phyloP scores from a whole-genome alignment of 2,113 vertebrate genomes.

The Coryphaenoides rupestris region DNA sequence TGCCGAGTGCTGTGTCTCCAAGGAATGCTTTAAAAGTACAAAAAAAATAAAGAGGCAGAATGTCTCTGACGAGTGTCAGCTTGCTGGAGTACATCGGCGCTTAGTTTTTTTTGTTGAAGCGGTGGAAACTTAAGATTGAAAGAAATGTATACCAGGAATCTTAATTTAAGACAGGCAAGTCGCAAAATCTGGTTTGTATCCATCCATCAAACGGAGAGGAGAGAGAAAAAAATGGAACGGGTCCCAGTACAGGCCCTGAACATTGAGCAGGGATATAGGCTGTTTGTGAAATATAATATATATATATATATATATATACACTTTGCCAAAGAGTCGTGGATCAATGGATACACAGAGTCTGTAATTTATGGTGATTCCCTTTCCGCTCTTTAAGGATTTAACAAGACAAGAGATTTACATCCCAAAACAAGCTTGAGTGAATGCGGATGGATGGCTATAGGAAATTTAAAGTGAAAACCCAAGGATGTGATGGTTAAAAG shows the following conservation, averaged over 20 bases:
- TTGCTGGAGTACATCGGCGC: slow-evolving; percentile 26
- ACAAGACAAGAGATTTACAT: slow-evolving; percentile 51
- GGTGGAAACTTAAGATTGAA: slow-evolving; percentile 45
- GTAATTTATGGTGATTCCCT: slow-evolving; percentile 45
- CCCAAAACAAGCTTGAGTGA: background rate
- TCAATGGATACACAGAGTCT: slow-evolving; percentile 29
- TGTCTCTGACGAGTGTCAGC: slow-evolving; percentile 30
- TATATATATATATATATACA: too few relatives aligned
- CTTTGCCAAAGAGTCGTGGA: slow-evolving; percentile 35
- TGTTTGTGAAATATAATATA: slow-evolving; percentile 48
- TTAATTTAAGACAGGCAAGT: slow-evolving; percentile 55
- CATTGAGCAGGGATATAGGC: slow-evolving; percentile 37
- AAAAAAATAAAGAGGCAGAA: slow-evolving; percentile 8
- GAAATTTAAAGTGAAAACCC: slow-evolving; percentile 12
- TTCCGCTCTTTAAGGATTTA: slow-evolving; percentile 34
- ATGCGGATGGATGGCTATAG: too few relatives aligned
- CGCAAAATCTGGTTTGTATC: slow-evolving; percentile 67
- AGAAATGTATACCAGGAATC: slow-evolving; percentile 56
- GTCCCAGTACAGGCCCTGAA: slow-evolving; percentile 15
- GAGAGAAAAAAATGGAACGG: too few relatives aligned
- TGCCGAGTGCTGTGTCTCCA: slow-evolving; percentile 14
- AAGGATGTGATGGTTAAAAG: slow-evolving; percentile 47
- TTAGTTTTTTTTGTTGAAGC: too few relatives aligned
- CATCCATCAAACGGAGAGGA: slow-evolving; percentile 36
- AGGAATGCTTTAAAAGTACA: slow-evolving; percentile 49